A percentile compares a stretch with the other conserved stretches of the same genome.
These are phyloP conservation scores for Triops cancriformis DNA, from an alignment of 1,140 invertebrate species.

Conservation along the genomic window DNA sequence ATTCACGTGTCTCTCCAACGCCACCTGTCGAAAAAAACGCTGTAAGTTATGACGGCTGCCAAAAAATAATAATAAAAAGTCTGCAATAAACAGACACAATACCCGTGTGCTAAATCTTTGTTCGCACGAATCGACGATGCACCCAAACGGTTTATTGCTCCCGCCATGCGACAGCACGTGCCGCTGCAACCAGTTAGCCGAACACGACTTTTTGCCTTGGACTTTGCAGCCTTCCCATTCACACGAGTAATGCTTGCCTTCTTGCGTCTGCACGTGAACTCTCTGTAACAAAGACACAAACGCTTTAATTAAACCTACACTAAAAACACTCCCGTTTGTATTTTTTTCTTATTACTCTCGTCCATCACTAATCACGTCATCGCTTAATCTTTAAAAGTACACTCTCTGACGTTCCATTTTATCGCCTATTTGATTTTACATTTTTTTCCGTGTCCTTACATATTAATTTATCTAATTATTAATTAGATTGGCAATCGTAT, in stretches of 20 bases:
- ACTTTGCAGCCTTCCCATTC: constrained; percentile 91
- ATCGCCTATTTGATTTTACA: too few relatives aligned
- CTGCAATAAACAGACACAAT: constrained; percentile 31
- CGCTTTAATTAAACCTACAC: too few relatives aligned
- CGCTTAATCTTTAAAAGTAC: too few relatives aligned
- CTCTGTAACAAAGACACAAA: background rate
- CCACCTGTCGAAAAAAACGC: constrained; percentile 49
- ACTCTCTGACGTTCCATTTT: too few relatives aligned
- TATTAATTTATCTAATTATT: too few relatives aligned
- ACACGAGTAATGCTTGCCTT: constrained; percentile 59
- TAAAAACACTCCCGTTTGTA: too few relatives aligned
- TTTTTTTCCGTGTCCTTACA: too few relatives aligned
- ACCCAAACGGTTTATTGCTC: constrained; percentile 82
- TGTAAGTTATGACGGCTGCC: constrained; percentile 24
- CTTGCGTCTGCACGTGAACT: constrained; percentile 28
- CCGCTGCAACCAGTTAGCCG: constrained; percentile 81
- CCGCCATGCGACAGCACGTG: constrained; percentile 86
- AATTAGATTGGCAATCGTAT: too few relatives aligned
- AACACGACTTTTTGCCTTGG: constrained; percentile 81
- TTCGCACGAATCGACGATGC: constrained; percentile 87
- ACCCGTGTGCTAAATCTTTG: constrained; percentile 85
- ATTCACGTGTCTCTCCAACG: constrained; percentile 86
- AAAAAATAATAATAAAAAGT: background rate
- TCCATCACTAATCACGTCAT: too few relatives aligned
- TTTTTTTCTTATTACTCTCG: too few relatives aligned